Evolutionary conservation across 2,113 vertebrate species (phyloP).

Genomic region (Gavialis gangeticus): DNA sequence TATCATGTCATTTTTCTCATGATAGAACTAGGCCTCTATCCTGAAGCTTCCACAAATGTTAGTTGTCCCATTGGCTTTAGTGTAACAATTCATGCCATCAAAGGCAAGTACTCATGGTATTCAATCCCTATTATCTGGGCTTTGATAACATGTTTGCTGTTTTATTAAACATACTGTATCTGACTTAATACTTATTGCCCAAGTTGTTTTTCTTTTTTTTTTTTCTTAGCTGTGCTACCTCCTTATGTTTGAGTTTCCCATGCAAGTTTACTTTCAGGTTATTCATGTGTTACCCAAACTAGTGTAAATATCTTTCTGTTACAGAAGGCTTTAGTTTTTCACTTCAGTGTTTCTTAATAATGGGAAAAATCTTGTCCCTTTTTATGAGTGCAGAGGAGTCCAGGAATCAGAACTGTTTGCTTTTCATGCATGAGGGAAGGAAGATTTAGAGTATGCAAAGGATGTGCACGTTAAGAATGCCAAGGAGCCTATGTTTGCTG

Average conservation of each 20-base stretch:
- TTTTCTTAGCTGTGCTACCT: neutral
- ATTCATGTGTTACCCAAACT: neutral
- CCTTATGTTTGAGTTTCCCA: neutral
- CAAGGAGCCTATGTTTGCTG: neutral
- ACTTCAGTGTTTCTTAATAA: neutral
- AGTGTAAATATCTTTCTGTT: neutral
- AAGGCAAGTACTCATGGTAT: neutral
- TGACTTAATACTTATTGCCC: conserved; percentile 3
- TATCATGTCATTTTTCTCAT: neutral
- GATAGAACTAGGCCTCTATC: neutral
- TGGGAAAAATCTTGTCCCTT: neutral
- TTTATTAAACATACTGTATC: conserved; percentile 1
- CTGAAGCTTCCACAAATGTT: neutral
- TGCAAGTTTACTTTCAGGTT: neutral
- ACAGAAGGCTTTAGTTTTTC: neutral
- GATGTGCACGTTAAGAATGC: neutral
- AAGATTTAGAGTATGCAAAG: neutral
- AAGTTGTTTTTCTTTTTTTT: neutral
- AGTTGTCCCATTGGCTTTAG: neutral
- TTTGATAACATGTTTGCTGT: neutral
- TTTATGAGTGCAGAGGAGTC: neutral
- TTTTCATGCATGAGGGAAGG: neutral
- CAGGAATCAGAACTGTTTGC: neutral
- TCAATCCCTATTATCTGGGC: neutral
- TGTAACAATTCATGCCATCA: neutral